Conservation (phyloP, 2,113 vertebrate species). For the Sturnus vulgaris region DNA sequence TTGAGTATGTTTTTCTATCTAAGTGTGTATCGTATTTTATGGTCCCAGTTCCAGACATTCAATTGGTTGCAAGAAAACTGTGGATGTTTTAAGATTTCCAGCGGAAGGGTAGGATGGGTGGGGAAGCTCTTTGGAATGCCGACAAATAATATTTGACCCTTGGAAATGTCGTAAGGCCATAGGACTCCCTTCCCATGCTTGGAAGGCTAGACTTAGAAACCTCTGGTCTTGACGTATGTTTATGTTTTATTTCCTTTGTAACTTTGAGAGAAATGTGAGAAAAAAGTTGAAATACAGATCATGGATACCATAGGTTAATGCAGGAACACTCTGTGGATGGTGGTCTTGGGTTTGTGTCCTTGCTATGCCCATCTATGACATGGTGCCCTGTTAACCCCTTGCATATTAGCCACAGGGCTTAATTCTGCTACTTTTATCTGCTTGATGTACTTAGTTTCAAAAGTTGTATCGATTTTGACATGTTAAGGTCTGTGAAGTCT, state of each 20-base stretch:
- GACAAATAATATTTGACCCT: not conserved
- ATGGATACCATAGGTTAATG: not conserved
- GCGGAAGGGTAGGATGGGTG: not conserved
- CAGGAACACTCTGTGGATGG: not conserved
- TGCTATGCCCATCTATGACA: not conserved
- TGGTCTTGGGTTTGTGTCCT: not conserved
- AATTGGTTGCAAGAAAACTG: constrained; percentile 23
- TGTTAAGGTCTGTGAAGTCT: not conserved
- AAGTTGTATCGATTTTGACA: not conserved
- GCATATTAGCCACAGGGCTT: not conserved
- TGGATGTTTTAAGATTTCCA: constrained; percentile 47
- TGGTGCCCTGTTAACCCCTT: accelerated
- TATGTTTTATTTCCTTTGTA: not conserved
- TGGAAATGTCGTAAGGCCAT: not conserved
- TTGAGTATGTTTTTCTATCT: not conserved
- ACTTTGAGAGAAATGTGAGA: not conserved
- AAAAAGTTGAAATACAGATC: not conserved
- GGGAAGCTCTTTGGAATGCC: not conserved
- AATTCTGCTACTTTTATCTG: not conserved
- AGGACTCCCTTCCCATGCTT: not conserved
- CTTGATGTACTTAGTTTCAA: not conserved
- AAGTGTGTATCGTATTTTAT: not conserved
- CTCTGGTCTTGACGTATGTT: not conserved
- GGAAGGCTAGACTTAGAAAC: not conserved
- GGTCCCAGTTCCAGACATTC: not conserved